These are phyloP conservation scores for Mus pahari DNA, from an alignment of 2,113 vertebrate genomes.

Conservation along the genomic window DNA sequence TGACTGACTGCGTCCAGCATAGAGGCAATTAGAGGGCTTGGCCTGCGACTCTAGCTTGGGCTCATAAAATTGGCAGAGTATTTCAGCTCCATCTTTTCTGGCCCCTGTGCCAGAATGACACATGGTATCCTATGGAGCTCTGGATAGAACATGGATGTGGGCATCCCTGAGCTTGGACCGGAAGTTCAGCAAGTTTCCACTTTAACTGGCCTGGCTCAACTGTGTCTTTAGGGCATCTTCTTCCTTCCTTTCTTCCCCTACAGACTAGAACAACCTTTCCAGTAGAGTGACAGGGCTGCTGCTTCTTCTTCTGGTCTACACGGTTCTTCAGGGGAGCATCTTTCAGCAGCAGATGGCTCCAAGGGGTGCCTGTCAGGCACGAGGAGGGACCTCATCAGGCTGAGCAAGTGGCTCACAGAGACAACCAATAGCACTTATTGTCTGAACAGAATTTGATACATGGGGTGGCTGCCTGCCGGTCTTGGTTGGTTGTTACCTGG, in stretches of 20 bases:
- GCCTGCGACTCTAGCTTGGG: constrained; percentile 94
- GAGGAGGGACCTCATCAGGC: constrained; percentile 89
- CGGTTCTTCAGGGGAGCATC: constrained; percentile 93
- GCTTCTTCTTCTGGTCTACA: constrained; percentile 93
- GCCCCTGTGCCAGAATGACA: background rate
- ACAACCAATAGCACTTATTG: constrained; percentile 92
- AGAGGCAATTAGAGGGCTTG: constrained; percentile 98
- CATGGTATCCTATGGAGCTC: background rate
- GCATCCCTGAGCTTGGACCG: background rate
- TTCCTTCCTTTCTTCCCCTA: constrained; percentile 86
- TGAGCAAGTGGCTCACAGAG: constrained; percentile 96
- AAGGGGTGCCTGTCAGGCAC: constrained; percentile 95
- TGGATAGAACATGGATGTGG: background rate
- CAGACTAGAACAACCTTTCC: constrained; percentile 95
- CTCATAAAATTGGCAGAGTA: background rate
- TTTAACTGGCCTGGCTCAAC: constrained; percentile 73
- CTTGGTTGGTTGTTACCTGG: constrained; percentile 96
- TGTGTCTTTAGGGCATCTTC: constrained; percentile 89
- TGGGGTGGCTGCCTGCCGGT: constrained; percentile 73
- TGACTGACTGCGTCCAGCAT: constrained; percentile 96
- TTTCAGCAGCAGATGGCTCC: constrained; percentile 92
- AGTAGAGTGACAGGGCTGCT: constrained; percentile 92
- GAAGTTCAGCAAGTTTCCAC: background rate
- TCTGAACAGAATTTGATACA: constrained; percentile 95
- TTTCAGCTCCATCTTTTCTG: background rate